Conservation (phyloP, 2,888 invertebrate species). For the Drosophila lacicola region DNA sequence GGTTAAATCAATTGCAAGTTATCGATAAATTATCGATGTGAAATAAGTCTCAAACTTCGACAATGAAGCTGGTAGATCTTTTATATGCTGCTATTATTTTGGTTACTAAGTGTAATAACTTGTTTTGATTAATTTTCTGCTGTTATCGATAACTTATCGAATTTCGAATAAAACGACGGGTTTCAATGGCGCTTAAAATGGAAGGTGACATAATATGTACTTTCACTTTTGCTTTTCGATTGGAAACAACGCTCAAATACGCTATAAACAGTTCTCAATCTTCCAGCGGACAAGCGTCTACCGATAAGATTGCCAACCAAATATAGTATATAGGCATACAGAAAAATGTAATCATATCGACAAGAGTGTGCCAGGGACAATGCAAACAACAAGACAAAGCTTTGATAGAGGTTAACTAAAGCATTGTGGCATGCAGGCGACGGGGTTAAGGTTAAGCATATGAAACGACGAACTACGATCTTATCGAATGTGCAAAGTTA, state of each 20-base stretch:
- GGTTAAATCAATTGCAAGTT: too few relatives aligned
- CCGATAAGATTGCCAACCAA: slow-evolving; percentile 27
- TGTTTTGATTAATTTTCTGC: too few relatives aligned
- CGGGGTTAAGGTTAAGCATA: slow-evolving; percentile 9
- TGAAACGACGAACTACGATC: slow-evolving; percentile 12
- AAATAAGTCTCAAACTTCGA: neutral
- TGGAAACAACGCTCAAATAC: slow-evolving; percentile 3
- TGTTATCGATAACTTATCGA: slow-evolving; percentile 5
- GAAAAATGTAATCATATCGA: slow-evolving; percentile 1
- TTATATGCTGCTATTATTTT: too few relatives aligned
- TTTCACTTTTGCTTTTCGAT: neutral
- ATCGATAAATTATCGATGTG: slow-evolving; percentile 2
- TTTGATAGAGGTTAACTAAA: slow-evolving; percentile 2
- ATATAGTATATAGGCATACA: neutral
- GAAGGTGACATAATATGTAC: neutral
- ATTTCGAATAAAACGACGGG: too few relatives aligned
- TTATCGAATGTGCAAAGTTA: slow-evolving; percentile 19
- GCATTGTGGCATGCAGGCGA: slow-evolving; percentile 20
- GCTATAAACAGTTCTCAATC: slow-evolving; percentile 13
- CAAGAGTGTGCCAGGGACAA: slow-evolving; percentile 29
- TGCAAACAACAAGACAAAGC: slow-evolving; percentile 9
- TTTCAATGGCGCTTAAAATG: too few relatives aligned
- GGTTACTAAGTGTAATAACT: too few relatives aligned
- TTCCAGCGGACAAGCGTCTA: slow-evolving; percentile 11
- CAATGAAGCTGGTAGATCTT: too few relatives aligned